These are phyloP conservation scores for Volucella inflata DNA, from an alignment of 2,888 invertebrate genomes.

Conservation along the genomic window DNA sequence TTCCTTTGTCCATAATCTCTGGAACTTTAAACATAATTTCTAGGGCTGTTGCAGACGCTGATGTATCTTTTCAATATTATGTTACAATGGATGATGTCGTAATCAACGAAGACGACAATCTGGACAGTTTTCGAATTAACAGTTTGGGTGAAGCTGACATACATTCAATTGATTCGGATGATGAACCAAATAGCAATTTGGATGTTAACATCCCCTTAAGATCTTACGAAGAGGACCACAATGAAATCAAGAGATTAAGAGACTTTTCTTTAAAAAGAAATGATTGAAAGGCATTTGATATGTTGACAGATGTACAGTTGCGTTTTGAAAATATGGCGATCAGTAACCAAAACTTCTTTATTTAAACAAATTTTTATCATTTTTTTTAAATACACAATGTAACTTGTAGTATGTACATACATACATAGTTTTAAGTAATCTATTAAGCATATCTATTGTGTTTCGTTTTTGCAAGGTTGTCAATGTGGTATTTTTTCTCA, in stretches of 20 bases:
- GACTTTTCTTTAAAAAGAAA: constrained; percentile 10
- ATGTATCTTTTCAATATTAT: constrained; percentile 33
- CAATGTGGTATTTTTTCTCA: neutral
- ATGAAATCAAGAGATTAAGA: constrained; percentile 9
- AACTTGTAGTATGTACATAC: neutral
- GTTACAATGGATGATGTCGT: constrained; percentile 61
- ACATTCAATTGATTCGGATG: no score
- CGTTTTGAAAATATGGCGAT: constrained; percentile 1
- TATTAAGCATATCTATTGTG: neutral
- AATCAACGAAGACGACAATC: constrained; percentile 23
- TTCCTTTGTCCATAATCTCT: constrained; percentile 2
- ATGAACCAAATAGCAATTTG: no score
- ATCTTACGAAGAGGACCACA: no score
- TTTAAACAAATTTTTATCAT: constrained; percentile 18
- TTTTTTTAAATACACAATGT: neutral
- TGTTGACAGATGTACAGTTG: constrained; percentile 11
- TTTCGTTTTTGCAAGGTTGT: neutral
- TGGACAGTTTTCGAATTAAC: no score
- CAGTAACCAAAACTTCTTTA: neutral
- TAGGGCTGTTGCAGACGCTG: constrained; percentile 2
- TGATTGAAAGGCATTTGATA: constrained; percentile 6
- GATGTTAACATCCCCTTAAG: no score
- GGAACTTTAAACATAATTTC: constrained; percentile 12
- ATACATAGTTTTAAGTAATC: neutral
- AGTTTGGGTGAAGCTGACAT: no score